Evolutionary conservation across 1,140 invertebrate species (phyloP), one percentile per base, ranked within the genome.

Genomic region (Diorhabda elongata): DNA sequence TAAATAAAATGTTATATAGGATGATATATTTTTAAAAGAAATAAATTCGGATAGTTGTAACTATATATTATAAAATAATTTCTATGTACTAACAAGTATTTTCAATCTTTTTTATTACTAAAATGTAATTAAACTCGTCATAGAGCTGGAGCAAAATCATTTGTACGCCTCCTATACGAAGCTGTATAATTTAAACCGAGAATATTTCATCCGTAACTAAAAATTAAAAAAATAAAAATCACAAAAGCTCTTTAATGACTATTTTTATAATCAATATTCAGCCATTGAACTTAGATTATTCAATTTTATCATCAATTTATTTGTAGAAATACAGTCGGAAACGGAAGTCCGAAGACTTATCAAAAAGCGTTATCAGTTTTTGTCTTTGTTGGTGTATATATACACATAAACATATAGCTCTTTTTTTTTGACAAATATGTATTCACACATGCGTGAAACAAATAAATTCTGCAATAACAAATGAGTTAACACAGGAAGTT

Each of bases 391-490:
- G 63, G 68, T 26, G 52, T 61, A 45, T 52, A 52, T n/a, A 26
- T 26, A 26, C 26, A 26, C 26, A 26, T 26, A 26, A 26, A 52
- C 47, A 52, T 52, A 52, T 56, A 68, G 43, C 70, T 71, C 74
- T 74, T 75, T 75, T 75, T 75, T 74, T 75, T 75, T 75, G 74
- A 75, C 74, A 75, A 72, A 75, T 68, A 69, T 69, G 66, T 44
- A 70, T 67, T 71, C 76, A 78, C 75, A 77, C 75, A 78, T 74
- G 74, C 76, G 74, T 78, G 74, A 76, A 78, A 74, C 73, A 76
- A 78, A 77, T 74, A 71, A 74, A 75, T 75, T 75, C 73, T 73
- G 74, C 74, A 76, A 76, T 78, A 78, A 76, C 75, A 73, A 78
- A 74, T 76, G 76, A 75, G 66, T 75, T 73, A 70, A 69, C 69